Conservation (phyloP, 1,140 invertebrate genomes). For the Bradynema listronoti region DNA sequence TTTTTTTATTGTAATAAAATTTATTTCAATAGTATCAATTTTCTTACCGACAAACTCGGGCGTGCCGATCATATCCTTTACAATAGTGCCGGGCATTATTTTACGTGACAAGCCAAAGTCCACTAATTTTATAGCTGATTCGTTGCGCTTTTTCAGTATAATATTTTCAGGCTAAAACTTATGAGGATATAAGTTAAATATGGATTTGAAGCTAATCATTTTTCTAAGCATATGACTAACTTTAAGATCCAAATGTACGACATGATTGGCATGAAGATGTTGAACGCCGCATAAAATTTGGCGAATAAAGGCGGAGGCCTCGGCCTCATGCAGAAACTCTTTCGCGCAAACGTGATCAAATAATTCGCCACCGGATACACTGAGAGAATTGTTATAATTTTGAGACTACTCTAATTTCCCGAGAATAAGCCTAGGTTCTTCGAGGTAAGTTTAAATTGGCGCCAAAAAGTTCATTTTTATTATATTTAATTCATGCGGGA, state of each 20-base stretch:
- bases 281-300: slow-evolving; percentile 62
- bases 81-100: slow-evolving; percentile 59
- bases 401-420: too few relatives aligned
- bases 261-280: slow-evolving; percentile 61
- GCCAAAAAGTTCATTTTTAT: too few relatives aligned
- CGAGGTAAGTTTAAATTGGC: too few relatives aligned
- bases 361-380: slow-evolving; percentile 63
- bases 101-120: slow-evolving; percentile 68
- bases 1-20: slow-evolving; percentile 34
- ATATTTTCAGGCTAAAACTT: slow-evolving; percentile 63
- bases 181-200: slow-evolving; percentile 9
- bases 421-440: neutral
- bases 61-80: slow-evolving; percentile 63
- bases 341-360: slow-evolving; percentile 64
- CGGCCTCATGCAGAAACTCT: slow-evolving; percentile 62
- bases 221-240: slow-evolving; percentile 38
- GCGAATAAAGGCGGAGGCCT: slow-evolving; percentile 62
- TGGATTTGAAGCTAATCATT: slow-evolving; percentile 11
- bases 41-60: slow-evolving; percentile 63
- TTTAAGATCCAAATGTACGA: slow-evolving; percentile 64
- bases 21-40: neutral
- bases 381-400: too few relatives aligned
- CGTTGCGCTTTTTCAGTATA: slow-evolving; percentile 60
- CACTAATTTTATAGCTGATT: slow-evolving; percentile 64
- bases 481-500: neutral